These are phyloP conservation scores for Acrobasis consociella DNA, from an alignment of 2,888 invertebrate species.

Conservation along the genomic window DNA sequence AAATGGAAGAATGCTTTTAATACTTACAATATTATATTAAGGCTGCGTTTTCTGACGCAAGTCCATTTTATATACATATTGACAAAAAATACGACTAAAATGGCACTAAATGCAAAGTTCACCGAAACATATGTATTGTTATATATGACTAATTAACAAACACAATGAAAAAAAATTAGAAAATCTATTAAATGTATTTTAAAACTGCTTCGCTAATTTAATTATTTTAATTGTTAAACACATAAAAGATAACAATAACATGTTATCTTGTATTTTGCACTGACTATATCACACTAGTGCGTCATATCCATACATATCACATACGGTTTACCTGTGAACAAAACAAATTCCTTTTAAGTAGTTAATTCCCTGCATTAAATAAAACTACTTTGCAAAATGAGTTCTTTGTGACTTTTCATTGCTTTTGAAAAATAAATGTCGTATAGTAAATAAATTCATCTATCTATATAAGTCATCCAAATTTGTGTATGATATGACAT, in stretches of 20 bases:
- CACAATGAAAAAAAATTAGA: too few species aligned
- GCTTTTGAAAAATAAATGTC: too few species aligned
- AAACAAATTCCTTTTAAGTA: not conserved
- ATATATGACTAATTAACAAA: not conserved
- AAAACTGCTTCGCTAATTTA: not conserved
- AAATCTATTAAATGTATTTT: not conserved
- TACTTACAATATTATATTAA: not conserved
- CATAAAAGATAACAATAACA: not conserved
- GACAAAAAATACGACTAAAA: constrained; percentile 6
- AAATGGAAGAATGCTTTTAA: constrained; percentile 11
- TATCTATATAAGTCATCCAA: too few species aligned
- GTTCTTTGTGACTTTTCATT: too few species aligned
- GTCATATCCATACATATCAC: not conserved
- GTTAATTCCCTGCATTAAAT: too few species aligned
- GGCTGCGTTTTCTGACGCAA: not conserved
- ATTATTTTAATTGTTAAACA: not conserved
- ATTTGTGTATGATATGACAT: too few species aligned
- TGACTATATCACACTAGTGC: constrained; percentile 2
- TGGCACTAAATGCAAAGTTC: constrained; percentile 2
- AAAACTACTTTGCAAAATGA: too few species aligned
- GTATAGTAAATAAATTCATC: too few species aligned
- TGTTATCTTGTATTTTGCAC: not conserved
- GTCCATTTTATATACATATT: constrained; percentile 1
- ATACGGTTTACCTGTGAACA: not conserved
- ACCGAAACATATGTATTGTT: not conserved